phyloP scores from a whole-genome alignment of 2,113 vertebrate genomes.

The Dromiciops gliroides region DNA sequence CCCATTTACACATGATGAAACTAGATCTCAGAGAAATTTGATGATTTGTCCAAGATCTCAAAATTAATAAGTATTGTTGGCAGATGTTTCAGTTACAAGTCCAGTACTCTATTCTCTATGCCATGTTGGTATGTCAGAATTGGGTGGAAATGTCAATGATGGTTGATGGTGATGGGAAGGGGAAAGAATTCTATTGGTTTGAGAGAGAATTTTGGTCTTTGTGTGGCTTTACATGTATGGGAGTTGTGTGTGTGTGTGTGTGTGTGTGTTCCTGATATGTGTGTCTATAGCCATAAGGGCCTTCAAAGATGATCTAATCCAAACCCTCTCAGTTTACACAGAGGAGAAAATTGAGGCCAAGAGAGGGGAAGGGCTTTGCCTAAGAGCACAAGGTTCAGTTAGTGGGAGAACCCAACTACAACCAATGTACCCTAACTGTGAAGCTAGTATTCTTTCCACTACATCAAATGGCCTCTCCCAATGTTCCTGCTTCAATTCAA shows the following conservation, averaged over 20 bases:
- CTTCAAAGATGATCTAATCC: background rate
- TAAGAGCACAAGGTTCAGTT: too few relatives aligned
- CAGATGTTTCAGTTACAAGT: background rate
- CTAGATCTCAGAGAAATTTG: background rate
- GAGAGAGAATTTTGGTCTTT: background rate
- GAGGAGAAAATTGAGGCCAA: background rate
- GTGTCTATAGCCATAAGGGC: background rate
- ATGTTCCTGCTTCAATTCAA: background rate
- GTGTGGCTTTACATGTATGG: background rate
- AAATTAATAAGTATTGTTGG: background rate
- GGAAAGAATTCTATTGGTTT: background rate
- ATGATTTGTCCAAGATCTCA: background rate
- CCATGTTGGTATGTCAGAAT: background rate
- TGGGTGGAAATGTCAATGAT: background rate
- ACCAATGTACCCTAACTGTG: too few relatives aligned
- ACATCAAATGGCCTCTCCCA: background rate
- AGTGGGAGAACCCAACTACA: too few relatives aligned
- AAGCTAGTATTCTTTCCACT: too few relatives aligned
- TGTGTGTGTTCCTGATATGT: background rate
- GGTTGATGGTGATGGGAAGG: background rate
- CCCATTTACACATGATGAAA: background rate
- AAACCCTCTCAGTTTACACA: background rate
- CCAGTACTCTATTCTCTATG: background rate
- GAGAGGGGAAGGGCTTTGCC: background rate
- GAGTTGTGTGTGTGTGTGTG: background rate